Evolutionary conservation across 2,888 invertebrate genomes (phyloP).

Genomic region (Tetropium fuscum): DNA sequence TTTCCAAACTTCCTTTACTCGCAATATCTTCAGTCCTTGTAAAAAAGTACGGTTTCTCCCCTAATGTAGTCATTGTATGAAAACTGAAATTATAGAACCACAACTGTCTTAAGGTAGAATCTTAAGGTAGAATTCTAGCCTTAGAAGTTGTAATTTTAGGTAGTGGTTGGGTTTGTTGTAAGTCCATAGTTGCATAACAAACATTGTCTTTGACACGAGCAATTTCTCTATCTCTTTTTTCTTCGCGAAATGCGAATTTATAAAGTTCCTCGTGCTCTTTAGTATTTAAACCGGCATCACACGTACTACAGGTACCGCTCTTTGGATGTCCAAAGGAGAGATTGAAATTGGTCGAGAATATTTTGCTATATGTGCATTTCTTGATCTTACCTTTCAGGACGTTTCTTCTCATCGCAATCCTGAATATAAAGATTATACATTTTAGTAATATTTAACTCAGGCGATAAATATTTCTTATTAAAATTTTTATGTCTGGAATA

Average conservation of each 20-base stretch:
- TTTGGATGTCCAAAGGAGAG: constrained; percentile 24
- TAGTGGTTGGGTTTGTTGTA: constrained; percentile 42
- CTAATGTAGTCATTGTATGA: constrained; percentile 18
- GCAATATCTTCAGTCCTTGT: constrained; percentile 48
- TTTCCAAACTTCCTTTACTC: constrained; percentile 17
- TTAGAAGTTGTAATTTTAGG: constrained; percentile 42
- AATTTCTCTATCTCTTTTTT: constrained; percentile 3
- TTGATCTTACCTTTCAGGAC: constrained; percentile 3
- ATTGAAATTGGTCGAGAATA: constrained; percentile 25
- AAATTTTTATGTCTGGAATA: constrained; percentile 29
- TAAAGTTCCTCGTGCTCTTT: constrained; percentile 1
- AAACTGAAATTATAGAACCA: constrained; percentile 45
- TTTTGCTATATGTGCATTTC: constrained; percentile 6
- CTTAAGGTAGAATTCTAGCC: too few relatives aligned
- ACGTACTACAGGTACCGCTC: constrained; percentile 30
- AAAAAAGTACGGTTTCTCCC: constrained; percentile 15
- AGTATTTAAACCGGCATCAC: constrained; percentile 22
- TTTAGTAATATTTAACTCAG: constrained; percentile 24
- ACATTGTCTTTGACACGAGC: constrained; percentile 3
- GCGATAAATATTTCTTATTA: constrained; percentile 27
- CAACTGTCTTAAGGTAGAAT: constrained; percentile 41
- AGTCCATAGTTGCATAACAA: constrained; percentile 39
- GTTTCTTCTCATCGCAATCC: constrained; percentile 17
- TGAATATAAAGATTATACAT: constrained; percentile 16
- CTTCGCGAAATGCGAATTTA: constrained; percentile 11